A percentile compares a stretch with the other conserved stretches of the same genome.
Evolutionary conservation across 2,888 invertebrate species (phyloP).

Genomic region (Hemicrepidius hirtus): DNA sequence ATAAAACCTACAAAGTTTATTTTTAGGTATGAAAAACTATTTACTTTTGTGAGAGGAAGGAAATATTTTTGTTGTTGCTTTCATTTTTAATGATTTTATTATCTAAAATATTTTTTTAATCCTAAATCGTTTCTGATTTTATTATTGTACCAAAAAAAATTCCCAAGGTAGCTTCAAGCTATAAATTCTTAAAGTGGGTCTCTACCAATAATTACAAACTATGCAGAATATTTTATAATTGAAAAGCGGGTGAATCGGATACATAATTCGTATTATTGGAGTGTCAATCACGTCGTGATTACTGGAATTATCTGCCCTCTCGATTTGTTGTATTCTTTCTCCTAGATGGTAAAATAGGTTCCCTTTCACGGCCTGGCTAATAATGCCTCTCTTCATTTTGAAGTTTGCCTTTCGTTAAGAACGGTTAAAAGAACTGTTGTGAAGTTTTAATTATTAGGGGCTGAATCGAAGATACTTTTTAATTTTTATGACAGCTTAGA

Average conservation of each 20-base stretch:
- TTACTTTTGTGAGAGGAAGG: not conserved
- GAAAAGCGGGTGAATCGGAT: slow-evolving; percentile 63
- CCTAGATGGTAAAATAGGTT: slow-evolving; percentile 36
- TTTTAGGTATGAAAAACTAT: slow-evolving; percentile 9
- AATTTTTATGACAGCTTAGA: no score
- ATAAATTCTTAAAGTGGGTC: slow-evolving; percentile 56
- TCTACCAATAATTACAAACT: slow-evolving; percentile 61
- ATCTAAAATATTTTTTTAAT: no score
- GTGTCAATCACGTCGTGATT: slow-evolving; percentile 61
- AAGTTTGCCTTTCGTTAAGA: not conserved
- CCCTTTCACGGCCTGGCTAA: slow-evolving; percentile 6
- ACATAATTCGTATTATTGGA: slow-evolving; percentile 60
- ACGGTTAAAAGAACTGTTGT: not conserved
- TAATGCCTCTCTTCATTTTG: not conserved
- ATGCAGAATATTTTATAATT: slow-evolving; percentile 64
- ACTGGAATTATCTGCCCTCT: slow-evolving; percentile 57
- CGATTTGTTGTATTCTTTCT: slow-evolving; percentile 26
- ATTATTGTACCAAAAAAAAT: no score
- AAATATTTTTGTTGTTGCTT: no score
- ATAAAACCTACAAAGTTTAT: not conserved
- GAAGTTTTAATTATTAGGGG: not conserved
- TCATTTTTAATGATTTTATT: no score
- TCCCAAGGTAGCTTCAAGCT: slow-evolving; percentile 40
- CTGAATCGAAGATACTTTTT: no score
- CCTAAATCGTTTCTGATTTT: no score